phyloP scores from a whole-genome alignment of 2,797 vertebrate species.

The Salmo trutta region DNA sequence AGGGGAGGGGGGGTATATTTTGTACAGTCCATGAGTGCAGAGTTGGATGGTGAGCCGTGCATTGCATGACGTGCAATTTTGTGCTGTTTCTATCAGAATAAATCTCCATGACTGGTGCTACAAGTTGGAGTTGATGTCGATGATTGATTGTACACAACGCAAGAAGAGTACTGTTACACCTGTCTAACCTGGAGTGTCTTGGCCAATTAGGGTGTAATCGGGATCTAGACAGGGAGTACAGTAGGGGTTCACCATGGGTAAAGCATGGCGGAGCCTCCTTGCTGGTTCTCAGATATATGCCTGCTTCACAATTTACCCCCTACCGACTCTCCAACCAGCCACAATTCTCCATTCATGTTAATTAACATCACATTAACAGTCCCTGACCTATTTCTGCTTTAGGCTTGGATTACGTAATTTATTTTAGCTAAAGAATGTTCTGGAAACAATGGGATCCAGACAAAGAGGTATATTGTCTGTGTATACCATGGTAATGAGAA shows the following conservation, averaged over 20 bases:
- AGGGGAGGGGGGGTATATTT: too few species aligned
- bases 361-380: conserved; percentile 16
- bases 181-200: neutral
- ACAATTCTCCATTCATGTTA: conserved; percentile 20
- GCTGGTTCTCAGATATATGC: neutral
- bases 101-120: too few species aligned
- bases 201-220: neutral
- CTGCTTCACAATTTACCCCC: neutral
- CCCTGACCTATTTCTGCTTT: conserved; percentile 57
- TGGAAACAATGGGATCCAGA: conserved; percentile 47
- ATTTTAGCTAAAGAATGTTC: conserved; percentile 42
- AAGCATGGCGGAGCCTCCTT: neutral
- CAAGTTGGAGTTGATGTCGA: too few species aligned
- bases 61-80: too few species aligned
- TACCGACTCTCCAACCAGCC: neutral
- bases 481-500: conserved; percentile 43
- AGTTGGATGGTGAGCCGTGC: too few species aligned
- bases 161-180: neutral
- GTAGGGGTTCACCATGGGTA: neutral
- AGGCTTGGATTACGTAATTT: conserved; percentile 35
- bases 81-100: too few species aligned
- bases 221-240: neutral
- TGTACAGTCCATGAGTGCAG: too few species aligned
- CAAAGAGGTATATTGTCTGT: conserved; percentile 56
- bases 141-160: neutral